Conservation (phyloP, 1,140 invertebrate species). For the Trichogramma pretiosum region DNA sequence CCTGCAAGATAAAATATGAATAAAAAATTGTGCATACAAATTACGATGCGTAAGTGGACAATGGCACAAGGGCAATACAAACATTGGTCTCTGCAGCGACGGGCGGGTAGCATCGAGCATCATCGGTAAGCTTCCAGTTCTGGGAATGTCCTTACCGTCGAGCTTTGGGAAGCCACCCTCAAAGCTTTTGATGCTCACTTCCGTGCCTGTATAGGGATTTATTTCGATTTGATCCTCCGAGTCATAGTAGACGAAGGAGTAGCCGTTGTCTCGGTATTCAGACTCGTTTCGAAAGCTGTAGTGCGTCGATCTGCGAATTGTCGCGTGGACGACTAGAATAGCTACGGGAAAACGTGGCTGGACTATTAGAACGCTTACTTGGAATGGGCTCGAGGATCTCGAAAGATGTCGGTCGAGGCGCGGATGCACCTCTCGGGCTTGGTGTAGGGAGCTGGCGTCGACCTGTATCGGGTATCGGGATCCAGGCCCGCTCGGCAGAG, state of each 20-base stretch:
- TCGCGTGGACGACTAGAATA: too few species aligned
- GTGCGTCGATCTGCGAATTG: constrained; percentile 16
- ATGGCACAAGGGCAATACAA: background rate
- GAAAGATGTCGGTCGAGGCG: constrained; percentile 17
- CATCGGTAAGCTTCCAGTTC: constrained; percentile 1
- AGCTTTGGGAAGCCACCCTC: background rate
- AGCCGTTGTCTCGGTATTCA: constrained; percentile 19
- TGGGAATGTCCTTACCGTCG: constrained; percentile 17
- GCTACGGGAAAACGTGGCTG: too few species aligned
- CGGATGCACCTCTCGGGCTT: too few species aligned
- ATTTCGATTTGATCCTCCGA: constrained; percentile 18
- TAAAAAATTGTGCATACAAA: too few species aligned
- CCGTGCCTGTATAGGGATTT: background rate
- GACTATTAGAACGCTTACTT: too few species aligned
- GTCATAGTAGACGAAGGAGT: constrained; percentile 34
- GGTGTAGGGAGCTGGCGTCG: too few species aligned
- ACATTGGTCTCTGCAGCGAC: background rate
- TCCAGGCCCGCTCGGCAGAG: constrained; percentile 16
- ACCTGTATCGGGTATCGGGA: too few species aligned
- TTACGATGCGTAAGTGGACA: too few species aligned
- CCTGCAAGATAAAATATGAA: background rate
- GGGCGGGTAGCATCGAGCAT: constrained; percentile 1
- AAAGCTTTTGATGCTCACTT: constrained; percentile 18
- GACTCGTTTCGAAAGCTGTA: constrained; percentile 24
- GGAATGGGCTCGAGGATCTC: constrained; percentile 34